Percentiles rank a stretch among this genome's conserved stretches.
Evolutionary conservation across 1,140 invertebrate species (phyloP).

Genomic region (Meloidogyne hapla): DNA sequence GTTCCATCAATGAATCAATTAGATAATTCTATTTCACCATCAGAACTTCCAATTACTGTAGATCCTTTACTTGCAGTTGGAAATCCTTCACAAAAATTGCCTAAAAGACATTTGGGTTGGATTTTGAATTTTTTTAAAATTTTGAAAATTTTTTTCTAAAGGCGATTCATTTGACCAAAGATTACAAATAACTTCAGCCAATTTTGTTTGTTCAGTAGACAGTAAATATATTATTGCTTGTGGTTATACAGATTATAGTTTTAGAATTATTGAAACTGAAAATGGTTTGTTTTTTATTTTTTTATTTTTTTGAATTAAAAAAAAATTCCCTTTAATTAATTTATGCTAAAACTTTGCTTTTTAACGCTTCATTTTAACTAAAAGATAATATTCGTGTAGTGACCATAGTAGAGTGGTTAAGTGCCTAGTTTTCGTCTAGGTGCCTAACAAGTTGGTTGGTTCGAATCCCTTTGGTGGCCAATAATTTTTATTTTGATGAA

Average conservation of each 20-base stretch:
- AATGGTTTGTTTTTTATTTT: conserved; percentile 71
- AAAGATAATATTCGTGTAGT: too few species aligned
- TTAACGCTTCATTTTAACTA: not conserved
- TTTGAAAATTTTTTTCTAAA: conserved; percentile 19
- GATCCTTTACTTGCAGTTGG: conserved; percentile 83
- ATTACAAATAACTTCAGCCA: conserved; percentile 83
- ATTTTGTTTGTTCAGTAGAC: conserved; percentile 95
- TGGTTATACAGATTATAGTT: conserved; percentile 99
- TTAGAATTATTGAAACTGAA: conserved; percentile 93
- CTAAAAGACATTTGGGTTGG: conserved; percentile 77
- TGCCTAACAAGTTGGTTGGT: too few species aligned
- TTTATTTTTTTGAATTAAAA: not conserved
- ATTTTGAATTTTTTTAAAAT: conserved; percentile 49
- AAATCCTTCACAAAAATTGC: conserved; percentile 61
- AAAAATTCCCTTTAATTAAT: not conserved
- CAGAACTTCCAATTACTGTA: conserved; percentile 87
- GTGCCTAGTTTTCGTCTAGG: too few species aligned
- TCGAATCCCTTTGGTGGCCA: too few species aligned
- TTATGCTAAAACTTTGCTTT: not conserved
- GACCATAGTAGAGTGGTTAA: too few species aligned
- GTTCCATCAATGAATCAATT: conserved; percentile 25
- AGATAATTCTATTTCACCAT: conserved; percentile 66
- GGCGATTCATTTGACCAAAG: conserved; percentile 76
- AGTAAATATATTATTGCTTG: conserved; percentile 93
- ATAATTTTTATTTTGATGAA: too few species aligned